These are phyloP conservation scores for Lithobates sylvaticus DNA, from an alignment of 2,797 vertebrate species.

Conservation along the genomic window DNA sequence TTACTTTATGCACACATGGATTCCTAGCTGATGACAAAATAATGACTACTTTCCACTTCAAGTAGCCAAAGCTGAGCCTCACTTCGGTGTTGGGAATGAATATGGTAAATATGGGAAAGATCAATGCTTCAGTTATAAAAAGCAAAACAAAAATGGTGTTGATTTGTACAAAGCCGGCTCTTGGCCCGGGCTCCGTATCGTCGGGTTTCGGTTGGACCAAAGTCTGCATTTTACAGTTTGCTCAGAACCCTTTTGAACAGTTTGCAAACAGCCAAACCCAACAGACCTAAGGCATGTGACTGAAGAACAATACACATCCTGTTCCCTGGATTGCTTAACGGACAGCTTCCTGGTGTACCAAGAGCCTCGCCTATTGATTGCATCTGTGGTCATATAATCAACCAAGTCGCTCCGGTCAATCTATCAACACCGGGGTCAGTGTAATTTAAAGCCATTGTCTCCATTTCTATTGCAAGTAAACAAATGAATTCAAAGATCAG, in stretches of 20 bases:
- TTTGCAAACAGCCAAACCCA: constrained; percentile 37
- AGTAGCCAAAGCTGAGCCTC: too few species aligned
- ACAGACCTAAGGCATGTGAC: constrained; percentile 32
- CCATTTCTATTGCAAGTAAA: not conserved
- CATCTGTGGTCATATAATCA: not conserved
- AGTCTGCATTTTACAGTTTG: constrained; percentile 5
- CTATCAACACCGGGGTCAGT: not conserved
- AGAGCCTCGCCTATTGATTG: constrained; percentile 13
- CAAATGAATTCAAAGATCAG: not conserved
- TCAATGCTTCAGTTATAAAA: too few species aligned
- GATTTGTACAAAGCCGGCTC: not conserved
- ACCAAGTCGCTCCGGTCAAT: not conserved
- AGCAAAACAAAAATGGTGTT: not conserved
- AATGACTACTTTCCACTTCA: too few species aligned
- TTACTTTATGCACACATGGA: too few species aligned
- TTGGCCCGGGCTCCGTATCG: not conserved
- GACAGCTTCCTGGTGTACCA: constrained; percentile 34
- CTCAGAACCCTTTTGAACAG: constrained; percentile 10
- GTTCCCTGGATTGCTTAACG: constrained; percentile 35
- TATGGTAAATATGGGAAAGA: too few species aligned
- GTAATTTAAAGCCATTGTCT: not conserved
- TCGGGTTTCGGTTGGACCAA: constrained; percentile 6
- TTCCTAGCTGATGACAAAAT: too few species aligned
- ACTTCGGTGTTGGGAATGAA: too few species aligned
- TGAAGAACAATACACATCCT: constrained; percentile 59